A percentile compares a stretch with the other conserved stretches of the same genome.
These are phyloP conservation scores for Neodiprion fabricii DNA, from an alignment of 1,140 invertebrate genomes.

Conservation along the genomic window DNA sequence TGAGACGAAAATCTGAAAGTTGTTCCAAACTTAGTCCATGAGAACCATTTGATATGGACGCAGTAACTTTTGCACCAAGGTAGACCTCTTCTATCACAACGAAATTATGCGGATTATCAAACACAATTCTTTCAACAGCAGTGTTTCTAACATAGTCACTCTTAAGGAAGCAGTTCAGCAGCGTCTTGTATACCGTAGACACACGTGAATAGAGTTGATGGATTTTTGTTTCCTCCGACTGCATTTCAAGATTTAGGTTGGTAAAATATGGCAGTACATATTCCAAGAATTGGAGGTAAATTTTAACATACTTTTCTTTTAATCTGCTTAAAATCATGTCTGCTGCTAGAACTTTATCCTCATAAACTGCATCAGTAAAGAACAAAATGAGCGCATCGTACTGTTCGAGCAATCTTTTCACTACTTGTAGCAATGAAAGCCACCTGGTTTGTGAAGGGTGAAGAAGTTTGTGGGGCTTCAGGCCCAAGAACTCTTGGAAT, in stretches of 20 bases:
- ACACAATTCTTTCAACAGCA: slow-evolving; percentile 21
- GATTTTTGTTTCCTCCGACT: slow-evolving; percentile 29
- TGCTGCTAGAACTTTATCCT: not conserved
- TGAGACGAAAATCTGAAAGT: slow-evolving; percentile 23
- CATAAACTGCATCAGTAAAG: slow-evolving; percentile 19
- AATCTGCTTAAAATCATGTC: slow-evolving; percentile 13
- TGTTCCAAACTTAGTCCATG: slow-evolving; percentile 15
- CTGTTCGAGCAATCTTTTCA: slow-evolving; percentile 27
- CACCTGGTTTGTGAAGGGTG: slow-evolving; percentile 45
- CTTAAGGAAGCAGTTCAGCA: slow-evolving; percentile 31
- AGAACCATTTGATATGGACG: slow-evolving; percentile 12
- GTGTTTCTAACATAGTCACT: slow-evolving; percentile 21
- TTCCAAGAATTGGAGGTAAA: slow-evolving; percentile 25
- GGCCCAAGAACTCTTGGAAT: slow-evolving; percentile 42
- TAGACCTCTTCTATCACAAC: slow-evolving; percentile 23
- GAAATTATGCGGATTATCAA: slow-evolving; percentile 23
- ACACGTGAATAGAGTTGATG: slow-evolving; percentile 26
- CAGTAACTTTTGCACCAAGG: slow-evolving; percentile 27
- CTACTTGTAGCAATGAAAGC: slow-evolving; percentile 27
- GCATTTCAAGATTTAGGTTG: slow-evolving; percentile 26
- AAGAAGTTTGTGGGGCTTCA: slow-evolving; percentile 44
- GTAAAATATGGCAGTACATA: slow-evolving; percentile 21
- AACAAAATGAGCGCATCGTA: slow-evolving; percentile 26
- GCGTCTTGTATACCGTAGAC: slow-evolving; percentile 20
- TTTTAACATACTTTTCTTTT: slow-evolving; percentile 1